Evolutionary conservation across 2,888 invertebrate genomes (phyloP).

Genomic region (Mimachlamys varia): DNA sequence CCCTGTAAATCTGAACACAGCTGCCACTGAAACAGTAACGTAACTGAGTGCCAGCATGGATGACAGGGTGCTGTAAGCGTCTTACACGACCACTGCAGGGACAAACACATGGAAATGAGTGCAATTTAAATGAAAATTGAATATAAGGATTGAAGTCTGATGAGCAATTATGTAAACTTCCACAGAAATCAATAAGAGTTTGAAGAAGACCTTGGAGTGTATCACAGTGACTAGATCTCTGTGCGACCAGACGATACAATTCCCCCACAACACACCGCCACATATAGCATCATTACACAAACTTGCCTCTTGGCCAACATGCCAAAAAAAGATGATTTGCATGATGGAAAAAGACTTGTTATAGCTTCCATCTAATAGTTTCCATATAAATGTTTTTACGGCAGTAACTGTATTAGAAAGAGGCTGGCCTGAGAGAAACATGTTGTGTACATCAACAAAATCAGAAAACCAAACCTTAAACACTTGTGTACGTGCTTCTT

Average conservation of each 20-base stretch:
- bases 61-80: not conserved
- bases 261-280: not conserved
- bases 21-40: not conserved
- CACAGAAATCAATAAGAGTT: not conserved
- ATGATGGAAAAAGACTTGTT: not conserved
- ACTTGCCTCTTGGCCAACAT: constrained; percentile 11
- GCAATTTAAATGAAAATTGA: constrained; percentile 34
- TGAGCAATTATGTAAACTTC: constrained; percentile 34
- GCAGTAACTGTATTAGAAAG: not conserved
- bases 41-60: not conserved
- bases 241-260: not conserved
- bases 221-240: not conserved
- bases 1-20: not conserved
- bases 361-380: not conserved
- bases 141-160: constrained; percentile 27
- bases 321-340: not conserved
- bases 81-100: not conserved
- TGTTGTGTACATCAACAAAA: not conserved
- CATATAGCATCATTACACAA: not conserved
- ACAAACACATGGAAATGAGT: constrained; percentile 14
- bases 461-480: not conserved
- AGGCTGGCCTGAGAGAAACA: not conserved
- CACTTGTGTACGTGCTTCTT: too few relatives aligned
- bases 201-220: not conserved
- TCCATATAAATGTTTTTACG: too few relatives aligned